Conservation (phyloP, 1,140 invertebrate genomes). For the Cydia splendana region DNA sequence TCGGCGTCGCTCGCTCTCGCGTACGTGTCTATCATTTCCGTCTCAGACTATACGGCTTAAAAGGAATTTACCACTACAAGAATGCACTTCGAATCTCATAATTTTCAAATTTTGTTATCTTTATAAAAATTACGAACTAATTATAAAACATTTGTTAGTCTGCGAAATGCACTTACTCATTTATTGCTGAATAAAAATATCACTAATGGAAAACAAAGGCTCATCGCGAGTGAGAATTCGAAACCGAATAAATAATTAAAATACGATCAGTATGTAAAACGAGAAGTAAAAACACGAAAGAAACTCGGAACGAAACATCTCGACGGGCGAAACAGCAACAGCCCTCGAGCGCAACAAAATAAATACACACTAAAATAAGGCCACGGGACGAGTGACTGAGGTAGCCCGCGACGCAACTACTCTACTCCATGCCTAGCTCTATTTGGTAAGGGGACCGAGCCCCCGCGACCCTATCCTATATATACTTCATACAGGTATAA, state of each 20-base stretch:
- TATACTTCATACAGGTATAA: constrained; percentile 43
- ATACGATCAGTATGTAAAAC: constrained; percentile 70
- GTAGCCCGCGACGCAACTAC: constrained; percentile 76
- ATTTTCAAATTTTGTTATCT: constrained; percentile 68
- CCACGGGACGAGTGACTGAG: constrained; percentile 76
- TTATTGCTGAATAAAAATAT: constrained; percentile 81
- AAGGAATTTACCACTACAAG: constrained; percentile 78
- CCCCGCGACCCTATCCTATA: constrained; percentile 39
- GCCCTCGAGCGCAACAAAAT: constrained; percentile 75
- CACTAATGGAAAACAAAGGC: constrained; percentile 78
- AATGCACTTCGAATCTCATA: constrained; percentile 79
- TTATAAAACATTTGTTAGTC: constrained; percentile 72
- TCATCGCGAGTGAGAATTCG: constrained; percentile 69
- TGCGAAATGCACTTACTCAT: constrained; percentile 76
- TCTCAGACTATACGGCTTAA: constrained; percentile 76
- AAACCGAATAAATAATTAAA: constrained; percentile 72
- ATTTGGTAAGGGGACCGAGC: constrained; percentile 56
- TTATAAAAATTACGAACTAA: constrained; percentile 75
- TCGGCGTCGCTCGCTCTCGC: constrained; percentile 44
- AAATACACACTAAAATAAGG: constrained; percentile 75
- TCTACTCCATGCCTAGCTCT: constrained; percentile 63
- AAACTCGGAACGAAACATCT: constrained; percentile 74
- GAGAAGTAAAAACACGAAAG: constrained; percentile 71
- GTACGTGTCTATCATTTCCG: constrained; percentile 60
- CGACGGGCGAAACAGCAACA: constrained; percentile 75